A percentile compares a stretch with the other conserved stretches of the same genome.
Conservation (phyloP, 2,113 vertebrate species). For the Myxocyprinus asiaticus region DNA sequence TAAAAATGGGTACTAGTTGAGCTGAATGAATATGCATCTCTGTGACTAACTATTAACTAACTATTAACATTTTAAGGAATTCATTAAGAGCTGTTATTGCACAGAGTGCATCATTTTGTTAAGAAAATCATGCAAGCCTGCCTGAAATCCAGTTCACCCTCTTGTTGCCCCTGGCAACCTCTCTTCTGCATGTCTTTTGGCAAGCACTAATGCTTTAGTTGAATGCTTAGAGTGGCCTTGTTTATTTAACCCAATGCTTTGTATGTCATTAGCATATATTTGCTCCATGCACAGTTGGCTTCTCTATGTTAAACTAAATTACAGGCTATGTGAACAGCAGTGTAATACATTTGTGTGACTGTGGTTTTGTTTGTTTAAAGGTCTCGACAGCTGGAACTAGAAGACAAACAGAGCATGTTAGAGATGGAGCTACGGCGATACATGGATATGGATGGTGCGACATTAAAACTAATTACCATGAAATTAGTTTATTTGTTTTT, state of each 20-base stretch:
- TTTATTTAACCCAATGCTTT: slow-evolving; percentile 35
- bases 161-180: slow-evolving; percentile 52
- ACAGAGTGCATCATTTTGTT: neutral
- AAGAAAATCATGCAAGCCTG: slow-evolving; percentile 14
- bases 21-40: no score
- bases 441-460: slow-evolving; percentile 77
- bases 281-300: neutral
- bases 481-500: no score
- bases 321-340: slow-evolving; percentile 9
- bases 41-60: no score
- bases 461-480: neutral
- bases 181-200: slow-evolving; percentile 31
- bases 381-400: slow-evolving; percentile 86
- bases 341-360: slow-evolving; percentile 20
- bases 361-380: slow-evolving; percentile 62
- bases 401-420: slow-evolving; percentile 88
- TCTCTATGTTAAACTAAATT: neutral
- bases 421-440: slow-evolving; percentile 83
- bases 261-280: slow-evolving; percentile 40
- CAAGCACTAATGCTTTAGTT: slow-evolving; percentile 16
- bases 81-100: no score
- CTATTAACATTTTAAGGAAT: no score
- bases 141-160: neutral
- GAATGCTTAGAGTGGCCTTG: neutral
- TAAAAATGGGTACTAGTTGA: no score